Evolutionary conservation across 2,888 invertebrate genomes (phyloP).

Genomic region (Macroteleia sp.): DNA sequence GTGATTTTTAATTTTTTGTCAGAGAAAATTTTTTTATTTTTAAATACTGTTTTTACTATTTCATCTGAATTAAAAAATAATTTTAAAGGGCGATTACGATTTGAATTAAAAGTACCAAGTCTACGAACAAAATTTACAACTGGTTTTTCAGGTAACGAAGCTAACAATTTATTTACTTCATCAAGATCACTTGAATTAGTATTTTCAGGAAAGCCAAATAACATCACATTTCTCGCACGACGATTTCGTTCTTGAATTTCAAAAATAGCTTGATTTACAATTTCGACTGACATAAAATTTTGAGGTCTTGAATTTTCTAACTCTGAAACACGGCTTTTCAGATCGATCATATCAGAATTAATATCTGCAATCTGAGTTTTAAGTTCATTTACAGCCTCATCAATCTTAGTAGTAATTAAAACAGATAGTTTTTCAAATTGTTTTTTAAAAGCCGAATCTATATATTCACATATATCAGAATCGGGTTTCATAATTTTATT

Average conservation of each 20-base stretch:
- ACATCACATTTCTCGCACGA: neutral
- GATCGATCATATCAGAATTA: neutral
- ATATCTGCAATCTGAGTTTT: neutral
- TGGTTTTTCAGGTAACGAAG: neutral
- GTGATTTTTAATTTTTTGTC: neutral
- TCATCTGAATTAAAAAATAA: neutral
- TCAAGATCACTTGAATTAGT: neutral
- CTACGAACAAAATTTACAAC: neutral
- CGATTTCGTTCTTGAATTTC: neutral
- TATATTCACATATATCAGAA: neutral
- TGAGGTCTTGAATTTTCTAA: conserved; percentile 1
- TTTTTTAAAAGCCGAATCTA: neutral
- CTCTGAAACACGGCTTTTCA: neutral
- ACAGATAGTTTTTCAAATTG: neutral
- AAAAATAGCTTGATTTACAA: too few species aligned
- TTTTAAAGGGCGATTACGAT: neutral
- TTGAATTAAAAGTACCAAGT: neutral
- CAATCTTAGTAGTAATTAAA: neutral
- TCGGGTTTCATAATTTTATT: neutral
- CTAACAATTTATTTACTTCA: neutral
- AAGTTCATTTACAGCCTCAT: neutral
- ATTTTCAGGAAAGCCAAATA: neutral
- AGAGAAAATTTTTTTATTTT: neutral
- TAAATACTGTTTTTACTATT: neutral
- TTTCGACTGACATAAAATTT: too few species aligned